These are phyloP conservation scores for Copidosoma aretas DNA, from an alignment of 2,888 invertebrate genomes.

Conservation along the genomic window DNA sequence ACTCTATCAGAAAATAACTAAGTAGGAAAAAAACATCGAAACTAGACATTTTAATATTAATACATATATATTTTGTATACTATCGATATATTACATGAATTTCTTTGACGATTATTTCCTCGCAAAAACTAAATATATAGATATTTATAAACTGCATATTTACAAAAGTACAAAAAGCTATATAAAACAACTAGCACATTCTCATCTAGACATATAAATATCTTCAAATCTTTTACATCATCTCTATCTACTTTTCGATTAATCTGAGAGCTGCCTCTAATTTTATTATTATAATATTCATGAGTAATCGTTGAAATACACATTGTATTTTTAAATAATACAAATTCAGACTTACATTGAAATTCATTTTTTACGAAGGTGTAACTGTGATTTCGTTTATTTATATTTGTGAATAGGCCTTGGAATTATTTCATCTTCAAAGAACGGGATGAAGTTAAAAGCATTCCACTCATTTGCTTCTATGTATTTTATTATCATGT, in stretches of 20 bases:
- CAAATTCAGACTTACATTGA: constrained; percentile 26
- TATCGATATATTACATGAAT: not conserved
- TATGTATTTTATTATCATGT: no score
- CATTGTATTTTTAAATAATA: constrained; percentile 27
- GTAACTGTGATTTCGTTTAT: no score
- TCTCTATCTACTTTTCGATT: not conserved
- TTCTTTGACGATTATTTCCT: not conserved
- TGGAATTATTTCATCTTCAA: no score
- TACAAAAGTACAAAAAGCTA: constrained; percentile 63
- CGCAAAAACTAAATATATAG: constrained; percentile 13
- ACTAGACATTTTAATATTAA: constrained; percentile 8
- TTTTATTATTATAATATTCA: not conserved
- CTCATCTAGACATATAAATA: constrained; percentile 26
- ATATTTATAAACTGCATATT: constrained; percentile 51
- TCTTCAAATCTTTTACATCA: constrained; percentile 24
- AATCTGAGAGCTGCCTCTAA: not conserved
- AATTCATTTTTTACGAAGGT: not conserved
- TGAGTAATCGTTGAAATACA: constrained; percentile 1
- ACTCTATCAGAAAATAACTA: no score
- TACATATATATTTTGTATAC: not conserved
- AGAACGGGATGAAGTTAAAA: no score
- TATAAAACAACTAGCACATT: constrained; percentile 49
- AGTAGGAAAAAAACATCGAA: not conserved
- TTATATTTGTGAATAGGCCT: no score
- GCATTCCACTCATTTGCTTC: no score